Conservation (phyloP, 2,113 vertebrate genomes). For the Sebastes fasciatus region DNA sequence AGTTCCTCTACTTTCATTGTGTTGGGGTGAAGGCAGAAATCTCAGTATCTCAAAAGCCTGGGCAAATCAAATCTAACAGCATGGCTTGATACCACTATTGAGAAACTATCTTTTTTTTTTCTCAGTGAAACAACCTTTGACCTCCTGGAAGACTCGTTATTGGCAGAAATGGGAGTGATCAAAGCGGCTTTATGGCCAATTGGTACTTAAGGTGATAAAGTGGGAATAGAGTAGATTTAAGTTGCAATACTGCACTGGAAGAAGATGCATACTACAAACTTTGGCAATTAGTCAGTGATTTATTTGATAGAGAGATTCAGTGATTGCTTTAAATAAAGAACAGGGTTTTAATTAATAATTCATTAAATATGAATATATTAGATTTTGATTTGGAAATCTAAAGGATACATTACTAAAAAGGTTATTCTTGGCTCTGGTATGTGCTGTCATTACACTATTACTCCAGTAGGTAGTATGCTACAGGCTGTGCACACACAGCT, state of each 20-base stretch:
- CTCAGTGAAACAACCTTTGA: background rate
- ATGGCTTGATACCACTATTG: background rate
- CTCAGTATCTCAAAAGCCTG: background rate
- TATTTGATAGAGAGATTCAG: constrained; percentile 29
- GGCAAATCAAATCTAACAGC: background rate
- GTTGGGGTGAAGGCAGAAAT: background rate
- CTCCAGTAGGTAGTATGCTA: background rate
- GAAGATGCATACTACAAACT: background rate
- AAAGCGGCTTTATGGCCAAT: background rate
- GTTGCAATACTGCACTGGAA: background rate
- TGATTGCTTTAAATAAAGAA: background rate
- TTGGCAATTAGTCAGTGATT: constrained; percentile 2
- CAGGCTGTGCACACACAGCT: constrained; percentile 56
- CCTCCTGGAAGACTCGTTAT: background rate
- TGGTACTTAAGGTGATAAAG: background rate
- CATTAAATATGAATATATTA: background rate
- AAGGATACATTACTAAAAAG: background rate
- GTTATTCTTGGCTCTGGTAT: background rate
- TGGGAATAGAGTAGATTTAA: background rate
- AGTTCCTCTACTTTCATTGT: background rate
- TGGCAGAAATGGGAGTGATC: background rate
- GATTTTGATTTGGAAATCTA: background rate
- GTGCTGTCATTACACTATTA: background rate
- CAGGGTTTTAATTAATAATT: background rate
- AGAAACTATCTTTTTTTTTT: background rate